Evolutionary conservation across 2,888 invertebrate species (phyloP).

Genomic region (Eurytoma adleriae): DNA sequence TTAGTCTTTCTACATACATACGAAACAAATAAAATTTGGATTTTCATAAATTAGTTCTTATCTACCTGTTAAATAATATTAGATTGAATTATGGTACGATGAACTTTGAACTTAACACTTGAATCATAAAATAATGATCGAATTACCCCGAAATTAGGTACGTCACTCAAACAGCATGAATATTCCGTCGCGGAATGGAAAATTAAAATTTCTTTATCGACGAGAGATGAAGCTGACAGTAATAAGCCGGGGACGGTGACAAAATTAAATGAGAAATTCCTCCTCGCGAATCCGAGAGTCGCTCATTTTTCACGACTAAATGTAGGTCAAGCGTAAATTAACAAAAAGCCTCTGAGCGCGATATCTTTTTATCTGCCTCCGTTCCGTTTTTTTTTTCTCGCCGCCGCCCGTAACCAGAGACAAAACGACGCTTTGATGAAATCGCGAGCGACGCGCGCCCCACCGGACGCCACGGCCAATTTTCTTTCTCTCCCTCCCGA

Average conservation of each 20-base stretch:
- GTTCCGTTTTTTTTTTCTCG: background rate
- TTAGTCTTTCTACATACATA: too few species aligned
- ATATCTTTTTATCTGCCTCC: conserved; percentile 1
- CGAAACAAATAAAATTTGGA: too few species aligned
- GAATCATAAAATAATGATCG: too few species aligned
- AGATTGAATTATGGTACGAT: too few species aligned
- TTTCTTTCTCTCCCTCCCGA: background rate
- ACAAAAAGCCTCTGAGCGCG: background rate
- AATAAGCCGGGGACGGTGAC: too few species aligned
- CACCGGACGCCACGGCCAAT: background rate
- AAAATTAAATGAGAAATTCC: background rate
- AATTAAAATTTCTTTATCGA: too few species aligned
- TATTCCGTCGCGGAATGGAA: too few species aligned
- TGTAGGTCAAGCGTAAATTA: conserved; percentile 26
- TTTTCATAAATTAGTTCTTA: too few species aligned
- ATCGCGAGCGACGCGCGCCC: background rate
- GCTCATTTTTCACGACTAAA: conserved; percentile 7
- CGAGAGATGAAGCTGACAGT: background rate
- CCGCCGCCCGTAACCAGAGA: background rate
- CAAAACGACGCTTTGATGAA: conserved; percentile 21
- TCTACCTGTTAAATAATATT: too few species aligned
- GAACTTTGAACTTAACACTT: too few species aligned
- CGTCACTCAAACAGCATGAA: too few species aligned
- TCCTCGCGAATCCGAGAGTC: background rate
- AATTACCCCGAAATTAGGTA: too few species aligned